Evolutionary conservation across 2,113 vertebrate genomes (phyloP), one percentile per base, ranked within the genome.

Genomic region (Ophthalmolycus amberensis): DNA sequence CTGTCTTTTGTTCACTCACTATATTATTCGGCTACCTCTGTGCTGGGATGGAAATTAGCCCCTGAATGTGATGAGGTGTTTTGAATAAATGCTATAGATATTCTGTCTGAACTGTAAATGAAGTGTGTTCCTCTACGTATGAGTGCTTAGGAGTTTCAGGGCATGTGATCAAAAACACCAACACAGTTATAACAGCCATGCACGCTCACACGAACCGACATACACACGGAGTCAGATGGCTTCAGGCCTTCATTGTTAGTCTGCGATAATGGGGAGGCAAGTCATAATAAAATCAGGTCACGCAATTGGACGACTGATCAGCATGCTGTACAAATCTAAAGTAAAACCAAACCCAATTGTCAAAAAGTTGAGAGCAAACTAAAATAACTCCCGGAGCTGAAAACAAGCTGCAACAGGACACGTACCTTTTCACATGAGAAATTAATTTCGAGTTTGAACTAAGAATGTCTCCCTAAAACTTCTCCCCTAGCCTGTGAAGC

Each of bases 1-100:
- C 82, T 85, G 85, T 79, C 86, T 79, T 94, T 91, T 84, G 50
- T 89, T 75, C 71, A 82, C 68, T 73, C 58, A 54, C 77, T 77
- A 75, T 79, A 79, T 89, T 85, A 85, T 77, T 83, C 74, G 66
- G 69, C 77, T 82, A 83, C 75, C 76, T 79, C 80, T 68, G 63
- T 52, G 73, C 76, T 56, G 29, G 66, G 52, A 89, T 88, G 80
- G 62, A 85, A 92, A 90, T 93, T 70, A 82, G 65, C 48, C 48
- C 34, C 48, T 10, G 32, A 82, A 76, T 79, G 66, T 46, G 48
- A 74, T 64, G 56, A 38, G 42, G 18, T 20, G 32, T 86, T 66
- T 50, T 72, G 14, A 82, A 87, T 87, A 80, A 59, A 75, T 75
- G 34, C 44, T 66, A 15, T 27, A 9, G 12, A 83, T 74, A 75